phyloP scores from a whole-genome alignment of 1,140 invertebrate species.

The Bombyx mori region DNA sequence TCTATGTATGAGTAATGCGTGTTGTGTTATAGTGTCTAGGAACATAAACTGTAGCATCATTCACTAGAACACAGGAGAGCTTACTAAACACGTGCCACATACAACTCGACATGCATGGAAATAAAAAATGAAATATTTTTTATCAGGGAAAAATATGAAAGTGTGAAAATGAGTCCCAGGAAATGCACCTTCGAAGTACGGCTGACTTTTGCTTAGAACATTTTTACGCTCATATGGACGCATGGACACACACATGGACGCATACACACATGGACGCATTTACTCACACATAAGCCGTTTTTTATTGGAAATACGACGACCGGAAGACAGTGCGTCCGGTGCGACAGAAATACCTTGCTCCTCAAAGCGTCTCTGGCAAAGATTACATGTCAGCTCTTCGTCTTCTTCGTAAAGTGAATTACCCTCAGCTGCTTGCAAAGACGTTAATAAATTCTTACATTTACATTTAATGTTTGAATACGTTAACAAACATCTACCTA shows the following conservation, averaged over 20 bases:
- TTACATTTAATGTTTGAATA: slow-evolving; percentile 29
- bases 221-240: slow-evolving; percentile 22
- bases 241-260: slow-evolving; percentile 68
- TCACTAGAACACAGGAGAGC: slow-evolving; percentile 18
- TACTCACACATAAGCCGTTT: slow-evolving; percentile 68
- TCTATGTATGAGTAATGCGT: slow-evolving; percentile 66
- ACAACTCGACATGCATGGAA: slow-evolving; percentile 43
- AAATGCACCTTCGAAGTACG: slow-evolving; percentile 15
- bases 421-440: slow-evolving; percentile 78
- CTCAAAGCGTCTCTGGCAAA: slow-evolving; percentile 83
- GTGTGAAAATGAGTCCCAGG: slow-evolving; percentile 10
- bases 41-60: slow-evolving; percentile 1
- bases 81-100: slow-evolving; percentile 46
- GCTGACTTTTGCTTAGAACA: slow-evolving; percentile 18
- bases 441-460: slow-evolving; percentile 63
- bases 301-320: slow-evolving; percentile 51
- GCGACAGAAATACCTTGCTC: slow-evolving; percentile 76
- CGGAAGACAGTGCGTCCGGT: slow-evolving; percentile 51
- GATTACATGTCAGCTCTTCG: slow-evolving; percentile 77
- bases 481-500: slow-evolving; percentile 9
- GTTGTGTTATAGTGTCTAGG: slow-evolving; percentile 35
- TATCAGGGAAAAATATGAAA: slow-evolving; percentile 9
- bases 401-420: slow-evolving; percentile 76
- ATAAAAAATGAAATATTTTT: slow-evolving; percentile 20
- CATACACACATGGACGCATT: slow-evolving; percentile 67